Evolutionary conservation across 2,888 invertebrate genomes (phyloP), one percentile per base, ranked within the genome.

Genomic region (Eristalinus sepulchralis): DNA sequence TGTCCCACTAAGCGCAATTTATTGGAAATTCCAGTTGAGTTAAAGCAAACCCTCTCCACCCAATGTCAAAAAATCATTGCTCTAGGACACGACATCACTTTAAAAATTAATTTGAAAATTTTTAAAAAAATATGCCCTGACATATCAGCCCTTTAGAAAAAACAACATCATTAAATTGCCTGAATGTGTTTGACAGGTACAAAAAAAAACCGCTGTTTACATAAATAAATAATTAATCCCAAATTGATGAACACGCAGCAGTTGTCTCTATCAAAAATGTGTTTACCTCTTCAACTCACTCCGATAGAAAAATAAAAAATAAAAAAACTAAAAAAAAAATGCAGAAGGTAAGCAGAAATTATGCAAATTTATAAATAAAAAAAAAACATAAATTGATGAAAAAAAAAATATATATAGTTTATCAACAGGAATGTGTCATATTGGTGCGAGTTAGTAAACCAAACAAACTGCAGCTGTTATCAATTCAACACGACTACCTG

Each of bases 381-480:
- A 20, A 53, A 63, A 33, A 70, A n/a, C 59, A 27, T 17, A 34
- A 59, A 64, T 75, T 59, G 59, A n/a, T n/a, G 63, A 34, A n/a
- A 17, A 33, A 33, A 76, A 55, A 47, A 57, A 22, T 20, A 36
- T 20, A 47, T 36, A n/a, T 17, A 67, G 39, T 70, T 5, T 27
- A 27, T 27, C 27, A 57, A 1, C 57, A 24, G 13, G 13, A 57
- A 57, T 13, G 6, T 11, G 22, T 22, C n/a, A 72, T 85, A 62
- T 80, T 67, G 33, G 84, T 85, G 84, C 84, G 59, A 77, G 47
- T 85, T 77, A 77, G 47, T 84, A 81, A 76, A 84, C 67, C 81
- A 81, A 85, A 80, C 76, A 80, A 84, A 72, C 67, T 85, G 84
- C 84, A 85, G 76, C 67, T 81, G 84, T 72, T 67, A 72, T 77